These are phyloP conservation scores for Delia radicum DNA, from an alignment of 1,140 invertebrate species.

Conservation along the genomic window DNA sequence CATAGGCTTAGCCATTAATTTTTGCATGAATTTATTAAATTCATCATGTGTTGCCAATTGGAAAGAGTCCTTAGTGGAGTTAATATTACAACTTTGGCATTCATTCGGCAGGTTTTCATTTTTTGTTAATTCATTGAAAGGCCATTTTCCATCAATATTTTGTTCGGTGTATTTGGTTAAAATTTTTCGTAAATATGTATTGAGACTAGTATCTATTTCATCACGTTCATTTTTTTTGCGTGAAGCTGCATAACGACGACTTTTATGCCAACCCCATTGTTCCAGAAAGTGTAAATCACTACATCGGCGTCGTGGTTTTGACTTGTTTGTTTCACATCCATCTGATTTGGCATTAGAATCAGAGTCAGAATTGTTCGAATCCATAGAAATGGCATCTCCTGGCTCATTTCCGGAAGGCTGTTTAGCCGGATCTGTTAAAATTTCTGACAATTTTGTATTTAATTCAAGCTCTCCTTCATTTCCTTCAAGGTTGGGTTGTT, in stretches of 20 bases:
- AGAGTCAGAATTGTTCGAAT: conserved; percentile 4
- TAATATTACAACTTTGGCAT: not conserved
- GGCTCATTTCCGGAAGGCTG: not conserved
- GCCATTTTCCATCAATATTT: not conserved
- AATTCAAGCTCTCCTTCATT: not conserved
- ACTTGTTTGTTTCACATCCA: conserved; percentile 53
- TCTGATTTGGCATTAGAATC: conserved; percentile 24
- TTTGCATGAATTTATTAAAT: not conserved
- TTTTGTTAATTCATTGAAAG: not conserved
- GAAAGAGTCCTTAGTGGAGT: not conserved
- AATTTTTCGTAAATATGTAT: conserved; percentile 64
- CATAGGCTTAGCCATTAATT: not conserved
- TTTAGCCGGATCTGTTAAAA: not conserved
- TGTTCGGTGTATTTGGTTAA: conserved; percentile 59
- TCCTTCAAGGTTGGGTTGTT: too few relatives aligned
- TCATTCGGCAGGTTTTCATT: not conserved
- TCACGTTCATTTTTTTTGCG: conserved; percentile 62
- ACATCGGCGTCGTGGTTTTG: conserved; percentile 63
- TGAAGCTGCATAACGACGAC: conserved; percentile 64
- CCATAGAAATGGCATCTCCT: not conserved
- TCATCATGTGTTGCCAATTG: not conserved
- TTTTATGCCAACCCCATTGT: conserved; percentile 73
- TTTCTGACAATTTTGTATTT: not conserved
- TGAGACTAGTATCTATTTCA: conserved; percentile 66
- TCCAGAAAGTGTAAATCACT: conserved; percentile 69